Conservation (phyloP, 2,888 invertebrate genomes). For the Marronus borbonicus region DNA sequence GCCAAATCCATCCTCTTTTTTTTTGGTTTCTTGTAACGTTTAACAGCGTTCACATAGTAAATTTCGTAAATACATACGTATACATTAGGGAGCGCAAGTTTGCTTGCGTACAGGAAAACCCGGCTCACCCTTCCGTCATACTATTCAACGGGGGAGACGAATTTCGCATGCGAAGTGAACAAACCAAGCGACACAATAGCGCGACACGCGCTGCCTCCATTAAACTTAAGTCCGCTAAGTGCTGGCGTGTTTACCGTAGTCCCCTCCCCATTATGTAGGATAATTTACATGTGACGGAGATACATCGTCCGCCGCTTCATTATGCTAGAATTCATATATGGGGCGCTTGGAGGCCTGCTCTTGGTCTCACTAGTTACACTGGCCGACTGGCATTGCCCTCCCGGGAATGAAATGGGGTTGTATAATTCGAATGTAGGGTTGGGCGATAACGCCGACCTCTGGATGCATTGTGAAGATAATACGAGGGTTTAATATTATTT, state of each 20-base stretch:
- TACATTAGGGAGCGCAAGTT: too few species aligned
- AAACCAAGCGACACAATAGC: slow-evolving; percentile 5
- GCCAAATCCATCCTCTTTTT: too few species aligned
- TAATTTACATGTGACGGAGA: slow-evolving; percentile 24
- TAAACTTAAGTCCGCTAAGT: slow-evolving; percentile 26
- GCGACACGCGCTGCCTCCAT: slow-evolving; percentile 25
- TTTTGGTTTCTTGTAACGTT: too few species aligned
- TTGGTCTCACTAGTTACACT: too few species aligned
- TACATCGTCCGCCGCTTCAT: slow-evolving; percentile 25
- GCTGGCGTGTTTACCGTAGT: slow-evolving; percentile 18
- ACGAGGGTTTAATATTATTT: too few species aligned
- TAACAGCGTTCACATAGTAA: too few species aligned
- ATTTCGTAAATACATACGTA: too few species aligned
- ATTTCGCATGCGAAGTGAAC: not conserved
- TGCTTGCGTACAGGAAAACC: too few species aligned
- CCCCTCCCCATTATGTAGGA: slow-evolving; percentile 9
- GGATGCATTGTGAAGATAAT: not conserved
- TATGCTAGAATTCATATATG: slow-evolving; percentile 13
- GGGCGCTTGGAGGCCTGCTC: not conserved
- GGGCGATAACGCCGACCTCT: not conserved
- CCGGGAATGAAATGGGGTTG: not conserved
- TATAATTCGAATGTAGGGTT: not conserved
- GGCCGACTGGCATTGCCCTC: too few species aligned
- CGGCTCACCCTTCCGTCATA: too few species aligned
- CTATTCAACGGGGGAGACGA: too few species aligned